phyloP scores from a whole-genome alignment of 2,797 vertebrate species.

The Argya squamiceps region DNA sequence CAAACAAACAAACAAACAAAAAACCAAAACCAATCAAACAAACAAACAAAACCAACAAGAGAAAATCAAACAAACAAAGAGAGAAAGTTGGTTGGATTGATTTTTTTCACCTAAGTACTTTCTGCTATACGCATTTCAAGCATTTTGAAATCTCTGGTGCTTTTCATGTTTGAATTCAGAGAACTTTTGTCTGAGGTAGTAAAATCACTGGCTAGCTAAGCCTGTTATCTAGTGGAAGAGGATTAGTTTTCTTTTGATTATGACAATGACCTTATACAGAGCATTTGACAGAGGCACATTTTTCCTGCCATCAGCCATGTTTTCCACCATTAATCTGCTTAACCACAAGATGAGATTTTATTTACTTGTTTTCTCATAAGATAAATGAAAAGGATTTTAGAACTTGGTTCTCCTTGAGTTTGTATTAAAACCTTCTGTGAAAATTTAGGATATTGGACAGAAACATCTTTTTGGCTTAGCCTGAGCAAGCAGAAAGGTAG shows the following conservation, averaged over 20 bases:
- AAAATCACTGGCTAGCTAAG: slow-evolving; percentile 42
- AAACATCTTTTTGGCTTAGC: neutral
- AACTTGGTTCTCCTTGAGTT: neutral
- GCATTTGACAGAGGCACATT: neutral
- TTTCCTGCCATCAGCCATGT: neutral
- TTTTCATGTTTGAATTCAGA: slow-evolving; percentile 45
- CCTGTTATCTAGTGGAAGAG: slow-evolving; percentile 16
- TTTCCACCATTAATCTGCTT: neutral
- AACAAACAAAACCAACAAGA: too few species aligned
- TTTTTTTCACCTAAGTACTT: neutral
- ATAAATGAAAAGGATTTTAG: neutral
- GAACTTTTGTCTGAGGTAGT: slow-evolving; percentile 37
- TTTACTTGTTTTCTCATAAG: slow-evolving; percentile 35
- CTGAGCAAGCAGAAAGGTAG: neutral
- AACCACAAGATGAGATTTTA: slow-evolving; percentile 12
- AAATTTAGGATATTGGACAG: neutral
- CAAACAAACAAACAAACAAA: too few species aligned
- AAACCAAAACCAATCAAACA: too few species aligned
- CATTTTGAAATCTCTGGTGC: slow-evolving; percentile 34
- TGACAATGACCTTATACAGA: neutral
- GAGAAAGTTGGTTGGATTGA: neutral
- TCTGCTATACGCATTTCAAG: neutral
- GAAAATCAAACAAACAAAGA: too few species aligned
- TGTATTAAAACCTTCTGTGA: neutral
- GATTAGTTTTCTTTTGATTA: slow-evolving; percentile 34